A percentile compares a stretch with the other conserved stretches of the same genome.
Evolutionary conservation across 1,140 invertebrate genomes (phyloP).

Genomic region (Scaptodrosophila lebanonensis): DNA sequence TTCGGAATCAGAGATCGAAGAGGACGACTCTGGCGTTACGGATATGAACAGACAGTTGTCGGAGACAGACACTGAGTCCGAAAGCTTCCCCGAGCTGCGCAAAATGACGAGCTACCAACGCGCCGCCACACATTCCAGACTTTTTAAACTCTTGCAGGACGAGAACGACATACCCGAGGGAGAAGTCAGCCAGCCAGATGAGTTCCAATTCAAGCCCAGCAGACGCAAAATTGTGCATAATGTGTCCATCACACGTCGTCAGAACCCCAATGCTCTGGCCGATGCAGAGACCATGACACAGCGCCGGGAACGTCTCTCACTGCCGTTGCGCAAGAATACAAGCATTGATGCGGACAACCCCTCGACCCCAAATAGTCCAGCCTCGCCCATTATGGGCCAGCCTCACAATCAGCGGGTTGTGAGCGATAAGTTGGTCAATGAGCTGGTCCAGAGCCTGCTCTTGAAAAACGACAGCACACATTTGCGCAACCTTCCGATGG

Average conservation of each 20-base stretch:
- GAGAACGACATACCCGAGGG: constrained; percentile 78
- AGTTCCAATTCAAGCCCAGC: constrained; percentile 65
- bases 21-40: constrained; percentile 85
- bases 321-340: constrained; percentile 75
- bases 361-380: constrained; percentile 79
- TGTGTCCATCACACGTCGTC: constrained; percentile 69
- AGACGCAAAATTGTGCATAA: constrained; percentile 67
- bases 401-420: constrained; percentile 57
- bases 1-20: constrained; percentile 80
- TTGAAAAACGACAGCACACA: constrained; percentile 78
- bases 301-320: constrained; percentile 67
- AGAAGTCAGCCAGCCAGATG: constrained; percentile 47
- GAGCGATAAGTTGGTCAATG: constrained; percentile 79
- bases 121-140: constrained; percentile 84
- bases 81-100: constrained; percentile 79
- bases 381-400: constrained; percentile 76
- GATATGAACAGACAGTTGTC: constrained; percentile 84
- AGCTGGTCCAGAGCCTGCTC: constrained; percentile 80
- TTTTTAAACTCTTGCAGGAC: constrained; percentile 83
- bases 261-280: constrained; percentile 58
- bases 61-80: constrained; percentile 82
- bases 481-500: constrained; percentile 79
- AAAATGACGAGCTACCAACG: constrained; percentile 82
- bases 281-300: constrained; percentile 65
- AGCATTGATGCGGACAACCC: constrained; percentile 77